Base-by-base conservation (phyloP, 2,113 vertebrate species). In the Tachuris rubrigastra region DNA sequence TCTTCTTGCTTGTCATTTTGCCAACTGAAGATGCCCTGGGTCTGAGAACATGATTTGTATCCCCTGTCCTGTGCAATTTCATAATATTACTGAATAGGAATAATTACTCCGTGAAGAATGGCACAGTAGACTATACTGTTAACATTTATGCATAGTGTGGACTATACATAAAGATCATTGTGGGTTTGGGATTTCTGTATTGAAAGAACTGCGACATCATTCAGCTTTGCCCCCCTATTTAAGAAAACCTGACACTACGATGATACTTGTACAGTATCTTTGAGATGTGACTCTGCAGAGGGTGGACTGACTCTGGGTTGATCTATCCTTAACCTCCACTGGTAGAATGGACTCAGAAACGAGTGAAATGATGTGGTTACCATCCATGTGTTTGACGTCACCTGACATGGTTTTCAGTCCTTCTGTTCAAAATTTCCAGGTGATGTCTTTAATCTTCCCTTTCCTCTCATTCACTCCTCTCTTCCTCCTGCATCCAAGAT, bases 11-110 rank as follows among this genome's bases (percentile, higher is more conserved):
- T 60, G 24, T 82, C 5, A 5, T 74, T 93, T 89, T 65, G 56
- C 66, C 1, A 3, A 1, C 42, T 87, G 23, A 16, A 44, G 47
- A 33, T 85, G n/a, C 24, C 14, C 13, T 1, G 2, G 2, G 7
- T 62, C 71, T 76, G 37, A 71, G 39, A 42, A 46, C 1, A 0
- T n/a, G 21, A 22, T 83, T 76, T 66, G 79, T 55, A 87, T 59
- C 28, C 33, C 27, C 20, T n/a, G 24, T 90, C 41, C 39, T 76
- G 19, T 72, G 37, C 18, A 44, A 8, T 82, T 82, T 41, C 19
- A 24, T 75, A 30, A 9, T 76, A 31, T 47, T 79, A 27, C 37
- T 75, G 24, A 67, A 21, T 17, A 59, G 18, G 41, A 74, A 63
- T 74, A 84, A 42, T 69, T 33, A 30, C 6, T 58, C 39, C 1